phyloP scores from a whole-genome alignment of 2,797 vertebrate species.

The Heliangelus exortis region DNA sequence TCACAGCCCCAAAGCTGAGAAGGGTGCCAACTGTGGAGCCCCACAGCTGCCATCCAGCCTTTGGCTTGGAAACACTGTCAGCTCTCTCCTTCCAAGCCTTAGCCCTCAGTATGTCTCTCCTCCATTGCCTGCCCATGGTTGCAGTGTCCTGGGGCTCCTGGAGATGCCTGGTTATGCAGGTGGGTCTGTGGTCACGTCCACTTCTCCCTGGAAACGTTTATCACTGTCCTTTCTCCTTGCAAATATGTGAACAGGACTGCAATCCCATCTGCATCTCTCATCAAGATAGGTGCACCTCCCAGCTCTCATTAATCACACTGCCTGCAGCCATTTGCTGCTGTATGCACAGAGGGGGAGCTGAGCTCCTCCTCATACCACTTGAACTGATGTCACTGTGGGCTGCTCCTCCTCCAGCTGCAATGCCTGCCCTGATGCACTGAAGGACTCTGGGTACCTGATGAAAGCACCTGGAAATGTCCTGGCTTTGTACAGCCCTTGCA shows the following conservation, averaged over 20 bases:
- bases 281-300: not conserved
- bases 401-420: not conserved
- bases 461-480: not conserved
- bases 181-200: fast-evolving
- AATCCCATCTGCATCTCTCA: not conserved
- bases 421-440: not conserved
- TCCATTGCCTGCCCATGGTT: not conserved
- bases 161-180: not conserved
- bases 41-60: fast-evolving
- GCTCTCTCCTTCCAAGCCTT: not conserved
- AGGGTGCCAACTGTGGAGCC: not conserved
- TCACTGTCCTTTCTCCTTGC: not conserved
- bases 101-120: fast-evolving
- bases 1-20: not conserved
- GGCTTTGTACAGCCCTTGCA: not conserved
- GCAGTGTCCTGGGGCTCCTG: not conserved
- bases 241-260: not conserved
- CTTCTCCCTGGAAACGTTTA: not conserved
- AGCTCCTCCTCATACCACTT: not conserved
- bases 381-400: not conserved
- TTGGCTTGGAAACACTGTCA: not conserved
- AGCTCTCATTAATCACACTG: not conserved
- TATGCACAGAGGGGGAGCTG: not conserved
- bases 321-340: fast-evolving
- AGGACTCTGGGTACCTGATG: not conserved